Conservation (phyloP, 2,113 vertebrate species). For the Raja brachyura region DNA sequence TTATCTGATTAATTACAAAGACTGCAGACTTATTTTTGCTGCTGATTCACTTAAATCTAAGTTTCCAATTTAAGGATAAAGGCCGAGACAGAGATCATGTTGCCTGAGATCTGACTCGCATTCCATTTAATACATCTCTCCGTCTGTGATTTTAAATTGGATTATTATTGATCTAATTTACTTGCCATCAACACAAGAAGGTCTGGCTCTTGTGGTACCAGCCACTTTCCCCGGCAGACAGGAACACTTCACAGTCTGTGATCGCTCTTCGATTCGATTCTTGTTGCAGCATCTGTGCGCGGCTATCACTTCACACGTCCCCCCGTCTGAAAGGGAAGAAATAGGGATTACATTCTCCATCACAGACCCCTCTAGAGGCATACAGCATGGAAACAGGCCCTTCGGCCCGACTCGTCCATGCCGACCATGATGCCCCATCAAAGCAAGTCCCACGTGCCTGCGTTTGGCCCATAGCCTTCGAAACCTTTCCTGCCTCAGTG, state of each 20-base stretch:
- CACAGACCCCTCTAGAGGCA: neutral
- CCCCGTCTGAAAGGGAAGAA: constrained; percentile 75
- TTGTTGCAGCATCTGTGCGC: constrained; percentile 99
- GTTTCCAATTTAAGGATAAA: constrained; percentile 14
- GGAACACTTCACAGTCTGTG: constrained; percentile 97
- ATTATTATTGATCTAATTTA: constrained; percentile 42
- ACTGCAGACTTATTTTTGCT: neutral
- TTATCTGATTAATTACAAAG: constrained; percentile 33
- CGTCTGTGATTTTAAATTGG: constrained; percentile 10
- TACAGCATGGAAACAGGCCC: too few species aligned
- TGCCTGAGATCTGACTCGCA: constrained; percentile 9
- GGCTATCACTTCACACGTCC: constrained; percentile 96
- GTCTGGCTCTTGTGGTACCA: constrained; percentile 94
- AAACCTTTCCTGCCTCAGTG: too few species aligned
- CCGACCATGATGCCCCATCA: too few species aligned
- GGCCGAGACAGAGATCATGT: neutral
- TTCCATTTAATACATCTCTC: constrained; percentile 27
- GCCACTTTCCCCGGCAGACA: constrained; percentile 98
- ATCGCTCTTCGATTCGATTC: constrained; percentile 97
- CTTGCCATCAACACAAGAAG: constrained; percentile 96
- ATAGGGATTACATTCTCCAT: constrained; percentile 46
- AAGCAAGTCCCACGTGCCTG: too few species aligned
- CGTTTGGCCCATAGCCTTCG: too few species aligned
- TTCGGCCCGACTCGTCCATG: too few species aligned
- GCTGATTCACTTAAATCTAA: constrained; percentile 6